Base-by-base conservation (phyloP, 2,888 invertebrate species). In the Phyto melanocephala region DNA sequence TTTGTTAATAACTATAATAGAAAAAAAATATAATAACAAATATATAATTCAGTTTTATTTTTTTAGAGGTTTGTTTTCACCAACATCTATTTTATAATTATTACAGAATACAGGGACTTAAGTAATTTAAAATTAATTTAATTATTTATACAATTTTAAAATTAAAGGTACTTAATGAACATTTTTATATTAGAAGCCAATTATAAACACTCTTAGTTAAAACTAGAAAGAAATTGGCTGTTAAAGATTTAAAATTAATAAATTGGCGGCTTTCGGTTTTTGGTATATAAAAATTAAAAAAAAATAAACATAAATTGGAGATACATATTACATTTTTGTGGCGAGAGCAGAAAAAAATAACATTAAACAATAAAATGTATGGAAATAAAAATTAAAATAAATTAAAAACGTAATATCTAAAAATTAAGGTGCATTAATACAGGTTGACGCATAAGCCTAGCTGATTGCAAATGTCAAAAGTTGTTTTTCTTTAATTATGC, bases 91-190 rank as follows among this genome's bases (percentile, higher is more conserved):
- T 22, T 4, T 10, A 42, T 77, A 47, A 67, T 24, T 60, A 22
- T 77, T 75, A 47, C 45, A 62, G 40, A 62, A 60, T 60, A 75
- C 35, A 65, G 35, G 40, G 67, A 60, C 68, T 80, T 74, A 68
- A 13, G 60, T 4, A 74, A 54, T 63, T 63, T 62, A 67, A 78
- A 63, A 70, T 63, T 62, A 45, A 20, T 71, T 63, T 52, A 42
- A 15, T 67, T 67, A 72, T 70, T 68, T 71, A 65, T 74, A 74
- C 52, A 63, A 20, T 58, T 63, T 58, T 40, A 37, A 58, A 79
- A 67, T 28, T 70, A 75, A 79, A 82, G 82, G 82, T 82, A 82
- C 79, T 75, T 71, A 71, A 65, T 70, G 35, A 62, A 11, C 28
- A 33, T 17, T 63, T 56, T 72, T 2, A 47, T 33, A 56, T 22